phyloP scores from a whole-genome alignment of 2,888 invertebrate genomes.

The Galerucella pusilla region DNA sequence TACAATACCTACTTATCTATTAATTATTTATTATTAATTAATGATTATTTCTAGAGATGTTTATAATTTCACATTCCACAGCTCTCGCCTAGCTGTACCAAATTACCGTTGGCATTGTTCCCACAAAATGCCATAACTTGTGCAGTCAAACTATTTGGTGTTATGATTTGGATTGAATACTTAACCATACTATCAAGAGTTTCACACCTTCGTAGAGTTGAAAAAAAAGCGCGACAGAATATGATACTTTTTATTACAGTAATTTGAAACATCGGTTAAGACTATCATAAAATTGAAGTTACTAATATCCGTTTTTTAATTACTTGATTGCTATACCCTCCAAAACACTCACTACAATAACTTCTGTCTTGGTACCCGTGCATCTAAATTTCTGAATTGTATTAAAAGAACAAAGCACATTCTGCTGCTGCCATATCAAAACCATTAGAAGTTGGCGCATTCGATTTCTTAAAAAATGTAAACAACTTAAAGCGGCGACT shows the following conservation, averaged over 20 bases:
- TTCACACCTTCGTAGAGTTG: neutral
- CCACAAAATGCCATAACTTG: neutral
- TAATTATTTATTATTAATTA: too few species aligned
- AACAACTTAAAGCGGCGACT: neutral
- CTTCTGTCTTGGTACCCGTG: conserved; percentile 52
- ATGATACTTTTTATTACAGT: neutral
- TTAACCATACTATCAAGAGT: neutral
- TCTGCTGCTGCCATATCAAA: conserved; percentile 26
- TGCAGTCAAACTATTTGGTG: neutral
- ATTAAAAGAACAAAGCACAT: conserved; percentile 44
- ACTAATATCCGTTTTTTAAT: neutral
- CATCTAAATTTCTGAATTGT: conserved; percentile 52
- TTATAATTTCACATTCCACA: too few species aligned
- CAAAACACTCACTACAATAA: conserved; percentile 31
- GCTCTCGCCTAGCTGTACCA: too few species aligned
- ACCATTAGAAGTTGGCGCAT: conserved; percentile 8
- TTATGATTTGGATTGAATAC: conserved; percentile 2
- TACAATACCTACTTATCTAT: too few species aligned
- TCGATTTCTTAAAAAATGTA: conserved; percentile 23
- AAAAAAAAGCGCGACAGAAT: neutral
- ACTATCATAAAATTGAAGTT: neutral
- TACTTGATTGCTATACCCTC: neutral
- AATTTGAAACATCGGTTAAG: neutral
- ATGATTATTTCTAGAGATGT: too few species aligned
- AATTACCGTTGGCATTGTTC: too few species aligned